A percentile compares a stretch with the other conserved stretches of the same genome.
Evolutionary conservation across 1,140 invertebrate species (phyloP).

Genomic region (Trinorchestia longiramus): DNA sequence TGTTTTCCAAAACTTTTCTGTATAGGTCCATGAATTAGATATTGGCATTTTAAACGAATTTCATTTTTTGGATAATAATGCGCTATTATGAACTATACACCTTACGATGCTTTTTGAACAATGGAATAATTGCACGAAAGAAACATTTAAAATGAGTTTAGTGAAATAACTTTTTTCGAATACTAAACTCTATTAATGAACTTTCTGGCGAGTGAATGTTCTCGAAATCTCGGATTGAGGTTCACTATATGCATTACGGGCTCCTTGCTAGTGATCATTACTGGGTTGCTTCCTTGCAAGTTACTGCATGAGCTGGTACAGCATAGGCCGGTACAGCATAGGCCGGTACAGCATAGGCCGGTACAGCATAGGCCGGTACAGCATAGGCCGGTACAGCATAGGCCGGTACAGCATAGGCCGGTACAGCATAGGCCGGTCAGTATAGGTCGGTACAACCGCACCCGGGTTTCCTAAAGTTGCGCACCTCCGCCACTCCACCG

Average conservation of each 20-base stretch:
- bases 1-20: neutral
- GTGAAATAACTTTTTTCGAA: neutral
- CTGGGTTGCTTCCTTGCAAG: neutral
- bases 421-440: neutral
- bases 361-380: neutral
- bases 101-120: neutral
- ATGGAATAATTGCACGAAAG: neutral
- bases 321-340: neutral
- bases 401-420: neutral
- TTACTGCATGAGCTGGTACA: neutral
- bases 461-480: slow-evolving; percentile 18
- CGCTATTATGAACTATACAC: neutral
- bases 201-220: neutral
- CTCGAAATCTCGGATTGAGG: neutral
- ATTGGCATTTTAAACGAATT: neutral
- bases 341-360: neutral
- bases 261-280: neutral
- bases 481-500: neutral
- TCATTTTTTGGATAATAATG: neutral
- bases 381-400: neutral
- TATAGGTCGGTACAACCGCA: neutral
- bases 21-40: neutral
- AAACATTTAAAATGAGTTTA: neutral
- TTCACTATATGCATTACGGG: neutral
- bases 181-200: too few species aligned